These are phyloP conservation scores for Zaprionus africanus DNA, from an alignment of 1,140 invertebrate genomes.

Conservation along the genomic window DNA sequence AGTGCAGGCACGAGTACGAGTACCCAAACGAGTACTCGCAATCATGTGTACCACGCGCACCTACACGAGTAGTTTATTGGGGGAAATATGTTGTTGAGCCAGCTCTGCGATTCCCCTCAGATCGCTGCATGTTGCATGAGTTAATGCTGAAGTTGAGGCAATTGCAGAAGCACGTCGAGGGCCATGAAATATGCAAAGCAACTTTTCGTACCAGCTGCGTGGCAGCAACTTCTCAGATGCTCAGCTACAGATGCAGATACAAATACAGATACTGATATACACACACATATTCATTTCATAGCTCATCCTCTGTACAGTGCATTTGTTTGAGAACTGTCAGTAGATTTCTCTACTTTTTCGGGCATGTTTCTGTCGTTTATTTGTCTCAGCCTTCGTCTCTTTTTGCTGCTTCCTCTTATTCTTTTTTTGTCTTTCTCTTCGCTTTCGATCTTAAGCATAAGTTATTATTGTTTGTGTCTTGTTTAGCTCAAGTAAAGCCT, in stretches of 20 bases:
- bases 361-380: constrained; percentile 24
- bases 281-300: constrained; percentile 38
- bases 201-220: constrained; percentile 55
- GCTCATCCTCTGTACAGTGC: constrained; percentile 27
- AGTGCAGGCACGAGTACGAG: constrained; percentile 6
- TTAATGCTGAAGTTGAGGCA: constrained; percentile 71
- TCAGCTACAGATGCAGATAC: constrained; percentile 41
- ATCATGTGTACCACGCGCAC: constrained; percentile 9
- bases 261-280: constrained; percentile 20
- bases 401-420: constrained; percentile 7
- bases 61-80: not conserved
- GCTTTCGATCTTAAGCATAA: constrained; percentile 39
- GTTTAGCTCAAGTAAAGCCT: constrained; percentile 37
- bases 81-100: constrained; percentile 14
- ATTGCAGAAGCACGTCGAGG: constrained; percentile 47
- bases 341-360: constrained; percentile 45
- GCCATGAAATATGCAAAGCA: constrained; percentile 75
- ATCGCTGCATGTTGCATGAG: constrained; percentile 60
- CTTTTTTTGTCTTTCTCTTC: constrained; percentile 12
- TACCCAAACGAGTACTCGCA: not conserved
- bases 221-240: constrained; percentile 16
- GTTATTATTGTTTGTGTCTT: constrained; percentile 59
- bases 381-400: constrained; percentile 10
- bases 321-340: constrained; percentile 48
- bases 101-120: constrained; percentile 48